phyloP scores from a whole-genome alignment of 2,797 vertebrate species.

The Poeciliopsis gracilis region DNA sequence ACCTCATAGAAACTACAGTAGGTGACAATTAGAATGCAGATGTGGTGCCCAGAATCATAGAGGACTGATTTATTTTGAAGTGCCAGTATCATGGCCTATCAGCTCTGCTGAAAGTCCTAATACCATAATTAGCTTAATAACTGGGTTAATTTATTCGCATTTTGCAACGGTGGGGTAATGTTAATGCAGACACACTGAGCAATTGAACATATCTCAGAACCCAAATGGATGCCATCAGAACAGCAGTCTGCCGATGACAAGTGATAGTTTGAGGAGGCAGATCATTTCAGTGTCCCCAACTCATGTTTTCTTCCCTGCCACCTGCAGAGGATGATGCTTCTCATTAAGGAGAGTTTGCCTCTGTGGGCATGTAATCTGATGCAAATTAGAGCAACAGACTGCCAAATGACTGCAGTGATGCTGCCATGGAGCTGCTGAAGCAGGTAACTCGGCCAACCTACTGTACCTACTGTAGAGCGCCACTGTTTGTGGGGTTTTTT shows the following conservation, averaged over 20 bases:
- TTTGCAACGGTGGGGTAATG: constrained; percentile 56
- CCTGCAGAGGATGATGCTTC: constrained; percentile 71
- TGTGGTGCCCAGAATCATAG: constrained; percentile 1
- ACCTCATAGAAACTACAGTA: constrained; percentile 21
- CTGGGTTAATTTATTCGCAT: constrained; percentile 68
- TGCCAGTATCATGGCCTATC: constrained; percentile 16
- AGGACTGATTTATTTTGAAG: constrained; percentile 35
- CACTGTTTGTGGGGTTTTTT: neutral
- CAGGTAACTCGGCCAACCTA: constrained; percentile 35
- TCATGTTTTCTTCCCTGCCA: constrained; percentile 51
- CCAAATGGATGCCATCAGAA: constrained; percentile 67
- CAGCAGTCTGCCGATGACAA: constrained; percentile 55
- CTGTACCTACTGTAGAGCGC: constrained; percentile 30
- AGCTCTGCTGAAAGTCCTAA: constrained; percentile 36
- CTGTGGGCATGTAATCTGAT: constrained; percentile 70
- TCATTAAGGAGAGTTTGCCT: constrained; percentile 69
- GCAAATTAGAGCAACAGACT: constrained; percentile 65
- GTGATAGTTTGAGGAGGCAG: constrained; percentile 43
- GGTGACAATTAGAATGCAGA: constrained; percentile 40
- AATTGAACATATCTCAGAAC: constrained; percentile 55
- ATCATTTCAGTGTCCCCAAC: constrained; percentile 45
- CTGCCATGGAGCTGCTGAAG: constrained; percentile 32
- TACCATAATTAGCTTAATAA: constrained; percentile 66
- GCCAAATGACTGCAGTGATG: constrained; percentile 60
- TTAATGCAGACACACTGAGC: constrained; percentile 63